These are phyloP conservation scores for Eudemis profundana DNA, from an alignment of 2,888 invertebrate species.

Conservation along the genomic window DNA sequence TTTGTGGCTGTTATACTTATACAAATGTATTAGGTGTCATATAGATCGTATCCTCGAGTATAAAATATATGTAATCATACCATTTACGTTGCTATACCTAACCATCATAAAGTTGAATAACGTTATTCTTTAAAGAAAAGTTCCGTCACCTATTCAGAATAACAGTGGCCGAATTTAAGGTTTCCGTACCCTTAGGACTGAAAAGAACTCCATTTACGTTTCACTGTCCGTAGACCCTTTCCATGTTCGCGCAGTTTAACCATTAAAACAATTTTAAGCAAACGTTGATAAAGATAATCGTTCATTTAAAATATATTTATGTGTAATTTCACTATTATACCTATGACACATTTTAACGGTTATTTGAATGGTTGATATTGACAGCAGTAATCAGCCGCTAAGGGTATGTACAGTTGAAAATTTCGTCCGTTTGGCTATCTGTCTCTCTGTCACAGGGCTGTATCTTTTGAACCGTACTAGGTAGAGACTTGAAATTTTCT, in stretches of 20 bases:
- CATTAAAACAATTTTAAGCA: slow-evolving; percentile 37
- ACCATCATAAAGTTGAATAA: slow-evolving; percentile 12
- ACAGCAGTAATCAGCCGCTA: too few relatives aligned
- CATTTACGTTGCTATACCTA: neutral
- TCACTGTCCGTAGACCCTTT: slow-evolving; percentile 19
- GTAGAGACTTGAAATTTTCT: too few relatives aligned
- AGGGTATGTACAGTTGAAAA: too few relatives aligned
- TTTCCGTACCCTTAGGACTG: slow-evolving; percentile 41
- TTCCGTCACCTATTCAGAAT: slow-evolving; percentile 37
- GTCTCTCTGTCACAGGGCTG: too few relatives aligned
- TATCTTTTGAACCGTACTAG: too few relatives aligned
- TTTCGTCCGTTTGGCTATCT: too few relatives aligned
- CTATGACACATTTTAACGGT: neutral
- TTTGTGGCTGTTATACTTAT: too few relatives aligned
- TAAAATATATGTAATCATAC: too few relatives aligned
- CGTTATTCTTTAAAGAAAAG: slow-evolving; percentile 19
- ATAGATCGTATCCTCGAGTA: too few relatives aligned
- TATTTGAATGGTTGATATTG: too few relatives aligned
- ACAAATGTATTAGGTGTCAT: too few relatives aligned
- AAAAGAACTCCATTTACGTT: slow-evolving; percentile 37
- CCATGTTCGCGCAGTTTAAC: slow-evolving; percentile 33
- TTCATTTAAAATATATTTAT: slow-evolving; percentile 24
- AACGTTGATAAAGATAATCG: slow-evolving; percentile 28
- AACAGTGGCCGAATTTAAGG: slow-evolving; percentile 34
- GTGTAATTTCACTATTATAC: too few relatives aligned